Percentiles rank a stretch among this genome's conserved stretches.
Evolutionary conservation across 2,113 vertebrate genomes (phyloP).

Genomic region (Cephalopholis sonnerati): DNA sequence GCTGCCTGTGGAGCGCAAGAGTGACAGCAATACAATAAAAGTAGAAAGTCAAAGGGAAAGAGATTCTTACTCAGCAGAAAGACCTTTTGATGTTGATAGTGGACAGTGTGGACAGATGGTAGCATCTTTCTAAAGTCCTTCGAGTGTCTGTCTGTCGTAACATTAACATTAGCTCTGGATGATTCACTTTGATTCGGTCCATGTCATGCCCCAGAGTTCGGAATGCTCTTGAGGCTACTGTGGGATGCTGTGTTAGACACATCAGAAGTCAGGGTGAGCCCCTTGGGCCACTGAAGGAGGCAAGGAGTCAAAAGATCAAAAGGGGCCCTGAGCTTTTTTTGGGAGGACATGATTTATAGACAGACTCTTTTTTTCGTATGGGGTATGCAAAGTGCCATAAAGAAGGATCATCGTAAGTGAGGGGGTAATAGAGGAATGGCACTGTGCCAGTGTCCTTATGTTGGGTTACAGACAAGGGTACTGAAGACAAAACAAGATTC

Average conservation of each 20-base stretch:
- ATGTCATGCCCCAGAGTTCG: conserved; percentile 26
- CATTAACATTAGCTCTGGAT: conserved; percentile 13
- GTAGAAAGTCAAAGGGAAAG: not conserved
- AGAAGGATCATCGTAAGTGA: conserved; percentile 29
- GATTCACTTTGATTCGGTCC: conserved; percentile 28
- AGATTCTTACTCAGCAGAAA: not conserved
- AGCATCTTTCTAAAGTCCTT: not conserved
- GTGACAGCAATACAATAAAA: conserved; percentile 19
- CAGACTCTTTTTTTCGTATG: conserved; percentile 23
- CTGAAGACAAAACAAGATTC: not conserved
- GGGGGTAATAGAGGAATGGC: conserved; percentile 20
- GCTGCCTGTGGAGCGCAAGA: not conserved
- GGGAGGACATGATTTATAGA: conserved; percentile 56
- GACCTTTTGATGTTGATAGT: not conserved
- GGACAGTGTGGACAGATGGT: not conserved
- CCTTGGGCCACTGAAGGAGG: conserved; percentile 7
- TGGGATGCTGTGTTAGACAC: conserved; percentile 40
- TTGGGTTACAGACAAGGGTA: not conserved
- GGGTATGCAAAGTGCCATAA: conserved; percentile 36
- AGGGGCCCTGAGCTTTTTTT: conserved; percentile 9
- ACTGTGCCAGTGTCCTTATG: conserved; percentile 10
- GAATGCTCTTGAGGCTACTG: conserved; percentile 18
- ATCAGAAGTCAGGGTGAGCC: conserved; percentile 29
- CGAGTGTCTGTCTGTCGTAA: conserved; percentile 3
- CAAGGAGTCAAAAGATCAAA: conserved; percentile 60